Conservation (phyloP, 2,113 vertebrate genomes). For the Lagenorhynchus albirostris region DNA sequence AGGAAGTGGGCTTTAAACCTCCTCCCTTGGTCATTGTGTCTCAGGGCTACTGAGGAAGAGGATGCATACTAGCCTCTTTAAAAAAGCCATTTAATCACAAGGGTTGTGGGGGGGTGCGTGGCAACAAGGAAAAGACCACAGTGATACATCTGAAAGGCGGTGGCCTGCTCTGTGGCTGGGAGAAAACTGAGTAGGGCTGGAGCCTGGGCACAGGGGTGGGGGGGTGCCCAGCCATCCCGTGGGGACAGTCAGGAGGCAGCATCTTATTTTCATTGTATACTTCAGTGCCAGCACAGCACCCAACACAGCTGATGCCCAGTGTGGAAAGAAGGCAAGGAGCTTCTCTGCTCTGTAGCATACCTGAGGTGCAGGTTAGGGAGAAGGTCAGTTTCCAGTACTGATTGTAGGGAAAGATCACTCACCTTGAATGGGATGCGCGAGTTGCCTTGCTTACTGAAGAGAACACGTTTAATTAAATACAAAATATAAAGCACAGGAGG, state of each 20-base stretch:
- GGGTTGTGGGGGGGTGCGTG: accelerated
- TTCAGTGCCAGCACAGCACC: background rate
- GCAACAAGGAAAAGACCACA: background rate
- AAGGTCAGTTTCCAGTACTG: background rate
- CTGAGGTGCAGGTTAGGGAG: background rate
- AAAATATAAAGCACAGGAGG: background rate
- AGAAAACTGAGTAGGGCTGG: background rate
- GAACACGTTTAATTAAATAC: background rate
- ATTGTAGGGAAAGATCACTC: background rate
- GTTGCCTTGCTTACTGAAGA: background rate
- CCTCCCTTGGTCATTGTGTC: background rate
- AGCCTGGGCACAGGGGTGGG: background rate
- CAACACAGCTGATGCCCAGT: background rate
- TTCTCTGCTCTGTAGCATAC: background rate
- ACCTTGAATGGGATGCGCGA: background rate
- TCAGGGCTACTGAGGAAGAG: background rate
- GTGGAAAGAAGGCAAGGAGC: background rate
- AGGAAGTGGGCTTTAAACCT: background rate
- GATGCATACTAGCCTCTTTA: too few relatives aligned
- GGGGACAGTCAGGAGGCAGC: background rate
- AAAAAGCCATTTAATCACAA: background rate
- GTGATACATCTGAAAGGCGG: background rate
- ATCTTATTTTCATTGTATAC: background rate
- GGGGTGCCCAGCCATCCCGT: background rate
- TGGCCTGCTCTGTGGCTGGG: background rate